Base-by-base conservation (phyloP, 2,113 vertebrate genomes). In the Plectropomus leopardus region DNA sequence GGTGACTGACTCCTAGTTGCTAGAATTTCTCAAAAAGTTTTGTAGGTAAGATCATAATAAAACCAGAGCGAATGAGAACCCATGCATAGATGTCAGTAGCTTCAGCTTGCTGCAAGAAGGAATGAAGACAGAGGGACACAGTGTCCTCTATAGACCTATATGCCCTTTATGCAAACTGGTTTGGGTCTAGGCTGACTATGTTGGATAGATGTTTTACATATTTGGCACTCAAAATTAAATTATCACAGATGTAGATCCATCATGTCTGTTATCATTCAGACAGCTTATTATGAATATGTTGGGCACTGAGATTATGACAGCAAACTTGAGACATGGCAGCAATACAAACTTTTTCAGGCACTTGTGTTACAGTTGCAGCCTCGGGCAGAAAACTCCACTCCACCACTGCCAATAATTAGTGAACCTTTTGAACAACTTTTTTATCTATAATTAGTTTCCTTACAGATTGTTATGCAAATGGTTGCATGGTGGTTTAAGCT, bases 391-490 rank as follows among this genome's bases (percentile, higher is more conserved):
- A 24, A 32, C 4, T 16, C 5, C 34, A 24, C 36, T 36, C 30
- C 19, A n/a, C 21, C 6, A 7, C 23, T 55, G 40, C 21, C 13
- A 26, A 21, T n/a, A 24, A 44, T 59, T 11, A 32, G 24, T 21
- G 45, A 14, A 13, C 30, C 30, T 40, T 9, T 26, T 36, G 21
- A 73, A 50, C 14, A 50, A 21, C 16, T 4, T 48, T 57, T n/a
- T 8, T 3, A 21, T 60, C 44, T 45, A 7, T 6, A 32, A 10
- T n/a, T 30, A 4, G 0, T 59, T 60, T 36, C 21, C 32, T 61
- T 44, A 10, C 11, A 15, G 9, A 57, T 10, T 24, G 48, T 54
- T 34, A 19, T 76, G 75, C 42, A 82, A 24, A 82, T 48, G 5
- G 4, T 4, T 9, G 21, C 55, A 28, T 60, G 24, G 0, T 15